phyloP scores from a whole-genome alignment of 2,888 invertebrate genomes.

The Cistogaster globosa region DNA sequence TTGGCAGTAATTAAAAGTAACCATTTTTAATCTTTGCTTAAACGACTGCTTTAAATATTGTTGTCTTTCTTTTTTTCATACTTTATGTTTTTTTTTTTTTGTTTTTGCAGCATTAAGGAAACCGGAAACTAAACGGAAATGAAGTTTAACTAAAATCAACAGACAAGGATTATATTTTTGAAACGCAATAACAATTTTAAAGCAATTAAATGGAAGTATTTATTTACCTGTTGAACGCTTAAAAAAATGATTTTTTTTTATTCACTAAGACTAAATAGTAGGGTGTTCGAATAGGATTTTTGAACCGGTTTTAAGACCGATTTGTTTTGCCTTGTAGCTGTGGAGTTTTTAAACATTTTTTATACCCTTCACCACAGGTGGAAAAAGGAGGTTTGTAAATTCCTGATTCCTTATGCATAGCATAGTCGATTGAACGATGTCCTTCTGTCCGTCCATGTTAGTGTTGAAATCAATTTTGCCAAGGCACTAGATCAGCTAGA shows the following conservation, averaged over 20 bases:
- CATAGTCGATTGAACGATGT: too few species aligned
- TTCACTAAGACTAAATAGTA: too few species aligned
- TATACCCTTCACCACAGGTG: too few species aligned
- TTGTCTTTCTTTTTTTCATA: background rate
- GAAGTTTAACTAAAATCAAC: constrained; percentile 54
- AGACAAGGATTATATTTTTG: constrained; percentile 21
- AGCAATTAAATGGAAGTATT: constrained; percentile 52
- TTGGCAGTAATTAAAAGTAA: constrained; percentile 57
- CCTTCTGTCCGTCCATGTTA: too few species aligned
- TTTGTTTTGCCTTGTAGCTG: too few species aligned
- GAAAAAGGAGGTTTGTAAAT: too few species aligned
- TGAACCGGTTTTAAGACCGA: too few species aligned
- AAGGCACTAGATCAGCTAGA: too few species aligned
- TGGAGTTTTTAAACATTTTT: too few species aligned
- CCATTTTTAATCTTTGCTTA: constrained; percentile 60
- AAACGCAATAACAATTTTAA: constrained; percentile 17
- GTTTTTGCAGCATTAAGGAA: constrained; percentile 35
- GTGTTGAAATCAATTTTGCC: too few species aligned
- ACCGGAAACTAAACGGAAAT: constrained; percentile 70
- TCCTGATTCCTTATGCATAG: too few species aligned
- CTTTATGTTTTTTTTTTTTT: background rate
- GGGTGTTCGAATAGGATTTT: too few species aligned
- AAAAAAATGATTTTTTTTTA: background rate
- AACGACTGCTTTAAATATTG: constrained; percentile 1
- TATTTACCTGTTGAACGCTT: constrained; percentile 60